Base-by-base conservation (phyloP, 1,140 invertebrate species). In the Aphaenogaster floridana region DNA sequence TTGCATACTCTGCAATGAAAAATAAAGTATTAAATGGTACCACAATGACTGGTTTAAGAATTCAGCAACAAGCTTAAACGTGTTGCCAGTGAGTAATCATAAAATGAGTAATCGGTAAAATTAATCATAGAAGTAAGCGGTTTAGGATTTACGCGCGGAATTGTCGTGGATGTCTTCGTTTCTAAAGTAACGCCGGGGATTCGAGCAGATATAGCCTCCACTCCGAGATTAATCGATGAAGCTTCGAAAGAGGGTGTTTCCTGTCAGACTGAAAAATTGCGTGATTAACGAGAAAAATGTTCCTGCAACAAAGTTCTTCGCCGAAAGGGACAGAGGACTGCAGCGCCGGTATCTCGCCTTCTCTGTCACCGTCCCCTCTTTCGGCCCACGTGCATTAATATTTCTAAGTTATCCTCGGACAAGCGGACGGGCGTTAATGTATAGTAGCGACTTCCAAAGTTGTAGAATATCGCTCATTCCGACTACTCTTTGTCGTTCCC, bases 221-320 rank as follows among this genome's bases (percentile, higher is more conserved):
- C 50, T 34, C 42, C 45, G 86, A 83, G 86, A 89, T 89, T 89
- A 89, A 89, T 71, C 78, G 88, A 87, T 87, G 61, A 74, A 45
- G 77, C 48, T 77, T 87, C 78, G 77, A 76, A 83, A 83, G 71
- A 83, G 77, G 69, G 88, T 89, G 77, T 89, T 87, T 77, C 71
- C 77, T 76, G 88, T 86, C 88, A 83, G 63, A 42, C 34, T 89
- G 85, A 89, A 87, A 69, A 87, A 89, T 89, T 76, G 54, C 88
- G 52, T 80, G 77, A 81, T 89, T 86, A 87, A 86, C 59, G 69
- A 88, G 83, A 88, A 80, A 88, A 88, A 88, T 88, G 76, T 86
- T 48, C 76, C 48, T 8, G 87, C 84, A 78, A 86, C 87, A 88
- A 86, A 80, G 84, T 86, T 86, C n/a, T 57, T 3, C 52, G 52